Conservation (phyloP, 2,113 vertebrate species). For the Verasper variegatus region DNA sequence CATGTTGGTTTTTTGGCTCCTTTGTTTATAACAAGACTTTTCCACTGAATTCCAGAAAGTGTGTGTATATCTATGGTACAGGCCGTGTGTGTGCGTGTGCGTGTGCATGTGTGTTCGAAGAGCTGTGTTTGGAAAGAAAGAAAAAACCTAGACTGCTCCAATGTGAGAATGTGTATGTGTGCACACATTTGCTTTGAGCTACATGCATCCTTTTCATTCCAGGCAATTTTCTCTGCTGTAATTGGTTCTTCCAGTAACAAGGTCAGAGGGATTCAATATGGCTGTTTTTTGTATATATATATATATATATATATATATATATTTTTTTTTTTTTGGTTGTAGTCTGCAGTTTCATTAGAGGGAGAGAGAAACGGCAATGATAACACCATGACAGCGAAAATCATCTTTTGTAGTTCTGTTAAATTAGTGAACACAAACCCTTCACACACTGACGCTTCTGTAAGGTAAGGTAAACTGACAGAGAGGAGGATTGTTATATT, state of each 20-base stretch:
- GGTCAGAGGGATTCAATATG: constrained; percentile 19
- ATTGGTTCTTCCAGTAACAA: constrained; percentile 40
- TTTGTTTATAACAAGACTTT: constrained; percentile 44
- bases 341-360: constrained; percentile 20
- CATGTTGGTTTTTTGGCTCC: constrained; percentile 47
- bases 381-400: constrained; percentile 6
- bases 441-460: background rate
- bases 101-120: background rate
- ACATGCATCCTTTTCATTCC: constrained; percentile 19
- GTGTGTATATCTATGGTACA: background rate
- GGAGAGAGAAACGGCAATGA: background rate
- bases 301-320: background rate
- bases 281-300: background rate
- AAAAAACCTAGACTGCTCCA: constrained; percentile 6
- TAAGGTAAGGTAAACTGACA: background rate
- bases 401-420: background rate
- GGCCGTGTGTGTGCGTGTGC: no score
- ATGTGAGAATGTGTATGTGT: constrained; percentile 11
- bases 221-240: constrained; percentile 20
- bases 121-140: background rate
- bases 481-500: background rate
- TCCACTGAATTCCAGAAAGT: constrained; percentile 42
- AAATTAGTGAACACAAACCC: constrained; percentile 2
- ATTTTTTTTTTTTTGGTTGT: background rate
- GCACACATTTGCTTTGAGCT: constrained; percentile 13